Evolutionary conservation across 2,797 vertebrate species (phyloP), one percentile per base, ranked within the genome.

Genomic region (Rachycentron canadum): DNA sequence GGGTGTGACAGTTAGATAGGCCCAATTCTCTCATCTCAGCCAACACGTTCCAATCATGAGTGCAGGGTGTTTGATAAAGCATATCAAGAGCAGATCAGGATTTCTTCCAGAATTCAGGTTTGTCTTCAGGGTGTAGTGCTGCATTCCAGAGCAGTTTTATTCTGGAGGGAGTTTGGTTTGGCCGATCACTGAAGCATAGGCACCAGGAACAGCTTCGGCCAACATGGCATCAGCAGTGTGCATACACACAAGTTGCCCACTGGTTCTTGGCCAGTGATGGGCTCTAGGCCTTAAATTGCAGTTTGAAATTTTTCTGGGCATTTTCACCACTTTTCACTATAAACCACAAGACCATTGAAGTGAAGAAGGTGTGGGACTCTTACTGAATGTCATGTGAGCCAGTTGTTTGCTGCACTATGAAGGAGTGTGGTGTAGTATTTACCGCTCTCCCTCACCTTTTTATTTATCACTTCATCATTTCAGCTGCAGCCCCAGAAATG

Each of bases 121-220:
- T 25, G 53, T 59, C 43, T 69, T 81, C 23, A 40, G 76, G 76
- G 69, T 72, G 76, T 40, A 41, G 43, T 28, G 6, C 58, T 7
- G 78, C 72, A 76, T 79, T 86, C 67, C 65, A 25, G 71, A 62
- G 76, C 60, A 53, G 83, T 76, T 81, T 78, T 86, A 61, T 69
- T 85, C 85, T 82, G 80, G 74, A 57, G 26, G 56, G 25, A 36
- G 45, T 62, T 70, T 30, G 36, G 40, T 73, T 82, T 76, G 82
- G 71, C 56, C 8, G 19, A 50, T 66, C 36, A n/a, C 67, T 68
- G 73, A 63, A 71, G 81, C 72, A 8, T 38, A 47, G 60, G 59
- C 59, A 41, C 45, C 23, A 49, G 41, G 60, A 77, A 19, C 26
- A 3, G 53, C 59, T 7, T 57, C 23, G 5, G 81, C 78, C 83